Evolutionary conservation across 2,888 invertebrate species (phyloP).

Genomic region (Aphrophora alni): DNA sequence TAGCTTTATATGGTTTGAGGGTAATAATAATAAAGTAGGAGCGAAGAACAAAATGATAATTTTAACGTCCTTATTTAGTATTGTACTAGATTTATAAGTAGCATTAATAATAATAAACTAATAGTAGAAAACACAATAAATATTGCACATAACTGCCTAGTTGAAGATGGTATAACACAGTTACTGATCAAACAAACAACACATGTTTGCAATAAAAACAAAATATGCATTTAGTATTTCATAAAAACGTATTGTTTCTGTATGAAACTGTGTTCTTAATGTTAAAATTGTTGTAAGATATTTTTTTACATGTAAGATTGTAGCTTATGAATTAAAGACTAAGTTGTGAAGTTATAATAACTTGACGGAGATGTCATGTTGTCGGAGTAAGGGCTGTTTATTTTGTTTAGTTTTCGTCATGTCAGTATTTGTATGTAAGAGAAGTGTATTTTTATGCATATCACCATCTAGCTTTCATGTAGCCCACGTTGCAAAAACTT

Average conservation of each 20-base stretch:
- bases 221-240: slow-evolving; percentile 28
- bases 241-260: slow-evolving; percentile 22
- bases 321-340: slow-evolving; percentile 15
- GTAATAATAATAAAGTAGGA: slow-evolving; percentile 32
- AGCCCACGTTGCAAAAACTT: slow-evolving; percentile 20
- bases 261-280: slow-evolving; percentile 37
- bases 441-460: slow-evolving; percentile 51
- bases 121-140: slow-evolving; percentile 33
- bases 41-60: slow-evolving; percentile 39
- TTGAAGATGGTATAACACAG: not conserved
- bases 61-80: slow-evolving; percentile 29
- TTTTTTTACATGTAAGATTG: slow-evolving; percentile 42
- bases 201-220: slow-evolving; percentile 37
- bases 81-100: slow-evolving; percentile 25
- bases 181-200: slow-evolving; percentile 7
- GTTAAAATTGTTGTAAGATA: slow-evolving; percentile 43
- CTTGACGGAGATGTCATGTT: too few species aligned
- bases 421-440: slow-evolving; percentile 42
- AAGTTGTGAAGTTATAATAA: not conserved
- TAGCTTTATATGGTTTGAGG: slow-evolving; percentile 39
- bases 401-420: slow-evolving; percentile 37
- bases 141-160: slow-evolving; percentile 38
- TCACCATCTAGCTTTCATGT: slow-evolving; percentile 45
- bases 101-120: slow-evolving; percentile 23
- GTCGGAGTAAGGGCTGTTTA: slow-evolving; percentile 27